Evolutionary conservation across 2,797 vertebrate species (phyloP).

Genomic region (Galago senegalensis): DNA sequence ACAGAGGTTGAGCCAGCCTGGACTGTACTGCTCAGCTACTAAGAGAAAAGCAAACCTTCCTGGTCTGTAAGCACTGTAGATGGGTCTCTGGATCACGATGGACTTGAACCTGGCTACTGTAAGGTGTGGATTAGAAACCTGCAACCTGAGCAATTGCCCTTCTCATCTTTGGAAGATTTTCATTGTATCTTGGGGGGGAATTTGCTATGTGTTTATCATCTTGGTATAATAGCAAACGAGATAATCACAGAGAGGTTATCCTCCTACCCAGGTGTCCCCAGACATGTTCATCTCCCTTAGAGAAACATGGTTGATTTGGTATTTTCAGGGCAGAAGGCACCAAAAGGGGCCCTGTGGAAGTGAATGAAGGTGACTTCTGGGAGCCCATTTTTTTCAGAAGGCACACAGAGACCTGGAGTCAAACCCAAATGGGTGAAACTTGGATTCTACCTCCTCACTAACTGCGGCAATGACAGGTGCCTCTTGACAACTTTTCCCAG

Average conservation of each 20-base stretch:
- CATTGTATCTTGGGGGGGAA: neutral
- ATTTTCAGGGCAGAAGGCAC: neutral
- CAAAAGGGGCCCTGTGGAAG: neutral
- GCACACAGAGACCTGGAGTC: neutral
- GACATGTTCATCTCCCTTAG: accelerated
- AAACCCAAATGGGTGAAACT: neutral
- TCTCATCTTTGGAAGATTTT: neutral
- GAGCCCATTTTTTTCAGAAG: neutral
- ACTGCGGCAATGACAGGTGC: too few relatives aligned
- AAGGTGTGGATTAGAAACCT: neutral
- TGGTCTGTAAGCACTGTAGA: neutral
- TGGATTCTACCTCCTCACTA: neutral
- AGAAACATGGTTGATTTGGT: accelerated
- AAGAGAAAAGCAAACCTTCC: neutral
- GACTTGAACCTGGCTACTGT: neutral
- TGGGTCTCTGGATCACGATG: neutral
- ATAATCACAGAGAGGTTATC: accelerated
- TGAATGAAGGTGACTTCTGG: neutral
- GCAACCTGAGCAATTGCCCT: neutral
- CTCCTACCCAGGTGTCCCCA: accelerated
- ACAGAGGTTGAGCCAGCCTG: accelerated
- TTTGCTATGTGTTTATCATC: accelerated
- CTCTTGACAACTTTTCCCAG: neutral
- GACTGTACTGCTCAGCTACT: neutral
- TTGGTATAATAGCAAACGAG: accelerated